phyloP scores from a whole-genome alignment of 1,140 invertebrate species.

The Asobara japonica region DNA sequence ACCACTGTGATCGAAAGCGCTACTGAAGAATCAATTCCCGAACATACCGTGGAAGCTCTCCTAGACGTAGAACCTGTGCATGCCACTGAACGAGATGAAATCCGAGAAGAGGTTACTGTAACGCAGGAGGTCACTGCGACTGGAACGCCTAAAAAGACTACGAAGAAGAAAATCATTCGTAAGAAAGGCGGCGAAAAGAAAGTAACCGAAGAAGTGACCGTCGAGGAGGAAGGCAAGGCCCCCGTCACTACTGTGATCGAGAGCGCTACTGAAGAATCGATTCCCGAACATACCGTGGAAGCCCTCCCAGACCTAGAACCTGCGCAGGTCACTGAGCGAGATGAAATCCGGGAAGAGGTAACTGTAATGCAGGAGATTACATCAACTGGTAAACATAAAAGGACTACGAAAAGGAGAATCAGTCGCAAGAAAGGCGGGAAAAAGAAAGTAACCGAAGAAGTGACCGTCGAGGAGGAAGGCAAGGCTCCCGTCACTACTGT shows the following conservation, averaged over 20 bases:
- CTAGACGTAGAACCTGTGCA: slow-evolving; percentile 22
- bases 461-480: slow-evolving; percentile 65
- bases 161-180: slow-evolving; percentile 42
- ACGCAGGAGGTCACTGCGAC: slow-evolving; percentile 30
- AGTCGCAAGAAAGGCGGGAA: slow-evolving; percentile 53
- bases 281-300: slow-evolving; percentile 27
- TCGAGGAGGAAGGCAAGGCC: slow-evolving; percentile 63
- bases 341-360: slow-evolving; percentile 25
- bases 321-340: background rate
- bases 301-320: slow-evolving; percentile 3
- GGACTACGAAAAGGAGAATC: slow-evolving; percentile 39
- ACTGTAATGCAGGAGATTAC: slow-evolving; percentile 33
- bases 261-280: slow-evolving; percentile 36
- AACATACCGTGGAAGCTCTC: too few species aligned
- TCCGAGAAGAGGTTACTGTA: slow-evolving; percentile 32
- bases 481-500: slow-evolving; percentile 56
- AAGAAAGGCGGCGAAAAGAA: slow-evolving; percentile 57
- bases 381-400: slow-evolving; percentile 33
- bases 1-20: slow-evolving; percentile 27
- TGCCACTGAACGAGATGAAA: slow-evolving; percentile 28
- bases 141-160: slow-evolving; percentile 37
- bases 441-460: slow-evolving; percentile 63
- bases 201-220: slow-evolving; percentile 64
- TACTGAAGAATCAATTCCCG: too few species aligned
- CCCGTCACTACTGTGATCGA: slow-evolving; percentile 52